Evolutionary conservation across 35 echinoderm and acorn worm genomes (phyloP).

Genomic region (Lytechinus variegatus): DNA sequence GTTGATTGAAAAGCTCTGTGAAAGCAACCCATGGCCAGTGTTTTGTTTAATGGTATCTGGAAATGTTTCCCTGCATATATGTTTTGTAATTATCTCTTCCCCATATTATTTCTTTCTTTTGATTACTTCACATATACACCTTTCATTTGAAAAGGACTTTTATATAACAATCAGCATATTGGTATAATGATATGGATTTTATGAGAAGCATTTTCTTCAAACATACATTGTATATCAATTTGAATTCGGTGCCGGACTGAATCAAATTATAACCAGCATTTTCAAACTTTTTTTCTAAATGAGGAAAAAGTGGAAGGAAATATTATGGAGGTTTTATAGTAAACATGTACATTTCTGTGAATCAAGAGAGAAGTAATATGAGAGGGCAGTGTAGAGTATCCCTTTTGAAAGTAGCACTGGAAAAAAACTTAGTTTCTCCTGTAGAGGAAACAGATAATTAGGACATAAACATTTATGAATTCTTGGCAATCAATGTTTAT

Average conservation of each 20-base stretch:
- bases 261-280: not conserved
- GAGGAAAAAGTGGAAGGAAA: not conserved
- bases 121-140: not conserved
- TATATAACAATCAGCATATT: not conserved
- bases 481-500: not conserved
- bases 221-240: not conserved
- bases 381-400: not conserved
- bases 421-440: not conserved
- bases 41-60: not conserved
- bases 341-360: not conserved
- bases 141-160: not conserved
- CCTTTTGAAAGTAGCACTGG: not conserved
- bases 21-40: not conserved
- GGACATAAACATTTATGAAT: slow-evolving; percentile 3
- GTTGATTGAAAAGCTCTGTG: too few relatives aligned
- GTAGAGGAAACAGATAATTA: not conserved
- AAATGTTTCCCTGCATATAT: not conserved
- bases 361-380: not conserved
- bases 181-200: not conserved
- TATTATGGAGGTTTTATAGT: not conserved
- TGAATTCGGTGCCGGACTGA: not conserved
- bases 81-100: too few relatives aligned
- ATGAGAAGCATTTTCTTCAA: not conserved
- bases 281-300: not conserved
- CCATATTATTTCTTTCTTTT: not conserved